Evolutionary conservation across 2,113 vertebrate genomes (phyloP).

Genomic region (Siniperca chuatsi): DNA sequence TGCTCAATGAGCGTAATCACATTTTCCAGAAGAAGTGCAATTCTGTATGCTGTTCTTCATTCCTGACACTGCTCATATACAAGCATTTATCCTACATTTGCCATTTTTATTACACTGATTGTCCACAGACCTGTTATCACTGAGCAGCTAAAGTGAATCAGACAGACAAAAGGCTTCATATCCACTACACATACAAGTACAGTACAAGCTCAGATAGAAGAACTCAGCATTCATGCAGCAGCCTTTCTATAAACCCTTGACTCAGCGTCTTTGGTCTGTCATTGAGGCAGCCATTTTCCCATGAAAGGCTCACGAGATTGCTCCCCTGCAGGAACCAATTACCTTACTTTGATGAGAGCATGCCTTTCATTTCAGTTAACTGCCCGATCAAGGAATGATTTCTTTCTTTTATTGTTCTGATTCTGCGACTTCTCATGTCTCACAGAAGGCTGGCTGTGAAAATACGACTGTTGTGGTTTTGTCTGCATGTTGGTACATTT

Average conservation of each 20-base stretch:
- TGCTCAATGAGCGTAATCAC: slow-evolving; percentile 15
- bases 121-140: slow-evolving; percentile 22
- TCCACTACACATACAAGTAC: neutral
- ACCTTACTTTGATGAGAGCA: slow-evolving; percentile 52
- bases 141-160: slow-evolving; percentile 36
- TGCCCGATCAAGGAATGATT: slow-evolving; percentile 24
- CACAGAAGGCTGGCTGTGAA: neutral
- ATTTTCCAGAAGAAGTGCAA: slow-evolving; percentile 27
- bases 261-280: slow-evolving; percentile 71
- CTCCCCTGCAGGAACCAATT: slow-evolving; percentile 68
- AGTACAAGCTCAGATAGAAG: neutral
- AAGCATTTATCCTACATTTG: slow-evolving; percentile 8
- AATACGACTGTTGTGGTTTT: neutral
- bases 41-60: neutral
- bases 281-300: slow-evolving; percentile 78
- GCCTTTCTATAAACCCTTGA: slow-evolving; percentile 63
- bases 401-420: slow-evolving; percentile 24
- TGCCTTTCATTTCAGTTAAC: slow-evolving; percentile 49
- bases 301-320: slow-evolving; percentile 50
- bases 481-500: neutral
- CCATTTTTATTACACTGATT: slow-evolving; percentile 2
- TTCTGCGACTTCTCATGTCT: slow-evolving; percentile 13
- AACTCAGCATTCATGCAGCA: slow-evolving; percentile 39
- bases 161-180: slow-evolving; percentile 21
- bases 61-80: neutral